Percentiles rank a stretch among this genome's conserved stretches.
phyloP scores from a whole-genome alignment of 1,140 invertebrate species.

The Drosophila tristis region DNA sequence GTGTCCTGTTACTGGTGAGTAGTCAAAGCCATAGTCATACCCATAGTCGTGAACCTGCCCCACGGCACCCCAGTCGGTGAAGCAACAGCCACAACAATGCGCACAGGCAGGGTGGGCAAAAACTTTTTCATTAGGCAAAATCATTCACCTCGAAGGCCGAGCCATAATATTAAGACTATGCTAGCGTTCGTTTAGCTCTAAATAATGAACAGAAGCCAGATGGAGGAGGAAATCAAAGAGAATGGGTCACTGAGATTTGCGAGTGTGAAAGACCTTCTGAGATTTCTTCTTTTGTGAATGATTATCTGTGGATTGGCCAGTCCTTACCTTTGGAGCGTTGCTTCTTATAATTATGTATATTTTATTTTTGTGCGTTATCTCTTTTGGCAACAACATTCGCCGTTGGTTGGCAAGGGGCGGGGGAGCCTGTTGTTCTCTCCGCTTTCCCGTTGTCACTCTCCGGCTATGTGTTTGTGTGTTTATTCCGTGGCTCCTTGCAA shows the following conservation, averaged over 20 bases:
- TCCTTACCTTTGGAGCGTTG: slow-evolving; percentile 11
- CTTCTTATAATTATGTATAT: slow-evolving; percentile 64
- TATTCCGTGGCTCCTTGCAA: slow-evolving; percentile 25
- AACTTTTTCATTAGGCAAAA: slow-evolving; percentile 63
- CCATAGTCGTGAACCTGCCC: slow-evolving; percentile 4
- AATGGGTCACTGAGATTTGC: background rate
- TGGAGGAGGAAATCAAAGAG: background rate
- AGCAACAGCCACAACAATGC: slow-evolving; percentile 45
- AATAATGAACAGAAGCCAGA: background rate
- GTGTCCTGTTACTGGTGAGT: slow-evolving; percentile 89
- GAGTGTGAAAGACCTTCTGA: too few relatives aligned
- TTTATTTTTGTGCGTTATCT: slow-evolving; percentile 67
- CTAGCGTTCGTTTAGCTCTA: background rate
- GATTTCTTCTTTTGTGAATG: slow-evolving; percentile 30
- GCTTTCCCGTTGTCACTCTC: background rate
- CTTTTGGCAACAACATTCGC: slow-evolving; percentile 60
- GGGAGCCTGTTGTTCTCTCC: slow-evolving; percentile 28
- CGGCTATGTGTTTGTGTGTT: slow-evolving; percentile 33
- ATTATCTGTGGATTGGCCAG: slow-evolving; percentile 34
- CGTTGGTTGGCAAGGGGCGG: background rate
- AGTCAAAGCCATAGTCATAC: background rate
- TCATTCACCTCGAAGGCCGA: slow-evolving; percentile 39
- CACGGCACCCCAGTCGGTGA: slow-evolving; percentile 13
- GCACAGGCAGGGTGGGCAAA: slow-evolving; percentile 9
- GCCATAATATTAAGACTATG: slow-evolving; percentile 42